Evolutionary conservation across 2,797 vertebrate genomes (phyloP).

Genomic region (Sebastes trivittatus): DNA sequence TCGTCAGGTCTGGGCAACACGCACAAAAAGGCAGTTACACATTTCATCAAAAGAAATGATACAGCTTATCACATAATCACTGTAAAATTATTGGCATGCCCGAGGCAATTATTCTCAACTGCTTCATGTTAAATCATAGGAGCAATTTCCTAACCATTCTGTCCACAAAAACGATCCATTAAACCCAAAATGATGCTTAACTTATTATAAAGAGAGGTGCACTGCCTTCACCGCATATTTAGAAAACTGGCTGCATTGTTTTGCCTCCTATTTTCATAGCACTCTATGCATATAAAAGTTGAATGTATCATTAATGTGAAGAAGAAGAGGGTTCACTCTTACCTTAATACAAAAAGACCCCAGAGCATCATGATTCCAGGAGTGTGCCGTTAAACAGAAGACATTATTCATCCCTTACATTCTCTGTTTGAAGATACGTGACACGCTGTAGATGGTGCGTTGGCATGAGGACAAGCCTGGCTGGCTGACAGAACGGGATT

Average conservation of each 20-base stretch:
- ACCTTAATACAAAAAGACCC: slow-evolving; percentile 47
- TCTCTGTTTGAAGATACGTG: slow-evolving; percentile 57
- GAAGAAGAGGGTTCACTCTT: slow-evolving; percentile 31
- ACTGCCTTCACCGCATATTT: background rate
- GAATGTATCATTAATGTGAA: background rate
- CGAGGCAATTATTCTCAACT: slow-evolving; percentile 55
- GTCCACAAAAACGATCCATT: slow-evolving; percentile 46
- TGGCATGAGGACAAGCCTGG: slow-evolving; percentile 60
- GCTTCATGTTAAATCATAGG: slow-evolving; percentile 41
- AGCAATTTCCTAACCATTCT: slow-evolving; percentile 59
- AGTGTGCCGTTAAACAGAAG: slow-evolving; percentile 2
- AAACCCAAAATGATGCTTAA: slow-evolving; percentile 32
- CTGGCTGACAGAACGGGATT: slow-evolving; percentile 71
- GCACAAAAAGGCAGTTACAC: slow-evolving; percentile 34
- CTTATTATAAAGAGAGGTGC: slow-evolving; percentile 15
- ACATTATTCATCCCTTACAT: slow-evolving; percentile 33
- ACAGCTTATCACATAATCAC: slow-evolving; percentile 72
- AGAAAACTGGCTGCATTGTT: slow-evolving; percentile 3
- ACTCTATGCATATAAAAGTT: background rate
- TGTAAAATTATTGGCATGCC: slow-evolving; percentile 55
- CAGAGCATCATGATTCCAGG: slow-evolving; percentile 16
- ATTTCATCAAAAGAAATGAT: slow-evolving; percentile 68
- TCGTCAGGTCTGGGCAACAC: slow-evolving; percentile 51
- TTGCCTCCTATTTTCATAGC: background rate
- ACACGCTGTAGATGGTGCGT: slow-evolving; percentile 46